Percentiles rank a stretch among this genome's conserved stretches.
Conservation (phyloP, 64 coral and sea anemone species). For the Porites lutea region DNA sequence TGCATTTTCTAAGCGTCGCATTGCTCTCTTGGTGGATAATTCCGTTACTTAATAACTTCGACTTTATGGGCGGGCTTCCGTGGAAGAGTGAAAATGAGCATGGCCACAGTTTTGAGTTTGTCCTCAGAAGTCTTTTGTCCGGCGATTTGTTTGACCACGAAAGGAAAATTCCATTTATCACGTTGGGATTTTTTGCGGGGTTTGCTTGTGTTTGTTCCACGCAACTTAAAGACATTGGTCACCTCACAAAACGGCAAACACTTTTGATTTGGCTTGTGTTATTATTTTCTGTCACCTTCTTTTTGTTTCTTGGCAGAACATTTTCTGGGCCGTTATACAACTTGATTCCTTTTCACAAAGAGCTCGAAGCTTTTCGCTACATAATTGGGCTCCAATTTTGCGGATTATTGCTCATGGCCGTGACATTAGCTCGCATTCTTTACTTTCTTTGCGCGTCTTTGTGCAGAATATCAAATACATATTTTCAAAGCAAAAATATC, state of each 20-base stretch:
- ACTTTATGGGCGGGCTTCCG: slow-evolving; percentile 79
- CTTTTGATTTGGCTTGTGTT: slow-evolving; percentile 49
- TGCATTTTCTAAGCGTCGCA: slow-evolving; percentile 47
- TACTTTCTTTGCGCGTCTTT: slow-evolving; percentile 42
- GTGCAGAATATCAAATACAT: not conserved
- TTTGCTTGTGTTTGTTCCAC: slow-evolving; percentile 36
- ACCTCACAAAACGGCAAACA: not conserved
- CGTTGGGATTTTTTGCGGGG: slow-evolving; percentile 43
- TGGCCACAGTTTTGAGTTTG: slow-evolving; percentile 44
- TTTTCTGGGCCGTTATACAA: slow-evolving; percentile 68
- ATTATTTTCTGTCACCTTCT: slow-evolving; percentile 39
- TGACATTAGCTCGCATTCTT: slow-evolving; percentile 42
- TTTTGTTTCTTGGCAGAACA: slow-evolving; percentile 77
- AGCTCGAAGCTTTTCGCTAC: slow-evolving; percentile 80
- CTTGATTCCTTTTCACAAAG: slow-evolving; percentile 78
- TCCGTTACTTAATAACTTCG: slow-evolving; percentile 46
- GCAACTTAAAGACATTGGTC: not conserved
- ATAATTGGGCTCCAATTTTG: slow-evolving; percentile 79
- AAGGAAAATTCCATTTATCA: slow-evolving; percentile 73
- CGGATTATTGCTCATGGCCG: slow-evolving; percentile 64
- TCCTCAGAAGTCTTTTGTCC: slow-evolving; percentile 59
- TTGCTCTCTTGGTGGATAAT: slow-evolving; percentile 78
- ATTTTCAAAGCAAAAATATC: not conserved
- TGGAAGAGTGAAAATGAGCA: slow-evolving; percentile 80
- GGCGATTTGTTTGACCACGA: slow-evolving; percentile 77